These are phyloP conservation scores for Rhabdornis inornatus DNA, from an alignment of 2,113 vertebrate species.

Conservation along the genomic window DNA sequence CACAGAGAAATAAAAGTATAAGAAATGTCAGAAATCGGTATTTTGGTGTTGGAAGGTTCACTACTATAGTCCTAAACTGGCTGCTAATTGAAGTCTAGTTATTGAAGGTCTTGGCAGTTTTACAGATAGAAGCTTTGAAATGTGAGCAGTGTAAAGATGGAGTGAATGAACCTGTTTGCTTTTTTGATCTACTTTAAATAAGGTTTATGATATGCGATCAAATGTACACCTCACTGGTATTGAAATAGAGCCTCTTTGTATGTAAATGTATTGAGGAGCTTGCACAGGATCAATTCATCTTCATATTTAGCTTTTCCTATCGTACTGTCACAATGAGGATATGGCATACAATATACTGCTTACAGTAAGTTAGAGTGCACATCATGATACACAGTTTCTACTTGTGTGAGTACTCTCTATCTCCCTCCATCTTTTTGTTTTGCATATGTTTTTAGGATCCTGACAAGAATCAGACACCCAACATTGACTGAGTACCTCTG, in stretches of 20 bases:
- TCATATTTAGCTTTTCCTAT: background rate
- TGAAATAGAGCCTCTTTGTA: slow-evolving; percentile 31
- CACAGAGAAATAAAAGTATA: background rate
- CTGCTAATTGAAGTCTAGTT: background rate
- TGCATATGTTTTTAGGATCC: background rate
- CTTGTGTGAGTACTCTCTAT: background rate
- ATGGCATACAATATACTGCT: background rate
- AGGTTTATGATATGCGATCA: background rate
- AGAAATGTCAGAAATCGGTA: background rate
- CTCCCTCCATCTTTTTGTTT: background rate
- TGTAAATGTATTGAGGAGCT: background rate
- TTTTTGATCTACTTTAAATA: background rate
- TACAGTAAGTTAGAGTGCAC: background rate
- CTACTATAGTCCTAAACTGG: background rate
- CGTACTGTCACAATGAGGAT: background rate
- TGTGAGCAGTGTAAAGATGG: background rate
- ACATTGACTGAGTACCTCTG: background rate
- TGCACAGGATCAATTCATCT: background rate
- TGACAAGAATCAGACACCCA: background rate
- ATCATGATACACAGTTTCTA: background rate
- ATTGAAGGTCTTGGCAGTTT: background rate
- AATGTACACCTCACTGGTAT: background rate
- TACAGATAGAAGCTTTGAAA: background rate
- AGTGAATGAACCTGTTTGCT: background rate
- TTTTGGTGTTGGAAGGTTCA: background rate